Evolutionary conservation across 2,113 vertebrate species (phyloP).

Genomic region (Hypocryptadius cinnamomeus): DNA sequence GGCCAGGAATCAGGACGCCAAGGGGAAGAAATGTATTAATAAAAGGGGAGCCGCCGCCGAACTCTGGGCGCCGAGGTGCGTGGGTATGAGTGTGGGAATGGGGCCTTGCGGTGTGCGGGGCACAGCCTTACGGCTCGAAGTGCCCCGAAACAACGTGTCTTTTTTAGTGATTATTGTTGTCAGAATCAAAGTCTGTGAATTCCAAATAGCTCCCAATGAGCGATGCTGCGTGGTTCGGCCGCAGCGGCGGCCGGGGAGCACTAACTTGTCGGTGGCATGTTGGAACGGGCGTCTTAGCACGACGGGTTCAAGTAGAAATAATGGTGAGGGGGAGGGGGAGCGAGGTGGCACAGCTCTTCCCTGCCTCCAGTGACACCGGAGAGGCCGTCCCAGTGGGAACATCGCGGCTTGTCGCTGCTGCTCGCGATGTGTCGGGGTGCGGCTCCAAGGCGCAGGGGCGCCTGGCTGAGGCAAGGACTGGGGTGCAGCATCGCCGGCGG

Average conservation of each 20-base stretch:
- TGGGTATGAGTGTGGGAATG: neutral
- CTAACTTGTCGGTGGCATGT: neutral
- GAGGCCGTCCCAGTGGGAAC: neutral
- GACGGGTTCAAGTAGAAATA: neutral
- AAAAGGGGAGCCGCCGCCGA: neutral
- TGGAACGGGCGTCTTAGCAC: neutral
- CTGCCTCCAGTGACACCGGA: neutral
- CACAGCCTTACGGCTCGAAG: neutral
- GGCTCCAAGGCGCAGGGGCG: neutral
- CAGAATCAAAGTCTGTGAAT: neutral
- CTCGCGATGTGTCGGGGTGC: neutral
- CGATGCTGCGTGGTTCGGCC: neutral
- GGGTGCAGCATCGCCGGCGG: no score
- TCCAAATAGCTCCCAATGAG: neutral
- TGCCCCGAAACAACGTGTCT: neutral
- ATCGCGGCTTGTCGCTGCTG: neutral
- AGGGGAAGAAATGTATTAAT: neutral
- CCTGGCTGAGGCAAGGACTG: neutral
- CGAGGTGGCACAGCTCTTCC: neutral
- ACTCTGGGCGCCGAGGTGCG: neutral
- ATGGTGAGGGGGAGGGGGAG: no score
- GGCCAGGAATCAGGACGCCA: no score
- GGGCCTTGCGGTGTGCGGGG: no score
- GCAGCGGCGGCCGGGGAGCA: neutral
- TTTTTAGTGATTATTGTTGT: neutral